Conservation (phyloP, 2,797 vertebrate species). For the Hylomyscus alleni region DNA sequence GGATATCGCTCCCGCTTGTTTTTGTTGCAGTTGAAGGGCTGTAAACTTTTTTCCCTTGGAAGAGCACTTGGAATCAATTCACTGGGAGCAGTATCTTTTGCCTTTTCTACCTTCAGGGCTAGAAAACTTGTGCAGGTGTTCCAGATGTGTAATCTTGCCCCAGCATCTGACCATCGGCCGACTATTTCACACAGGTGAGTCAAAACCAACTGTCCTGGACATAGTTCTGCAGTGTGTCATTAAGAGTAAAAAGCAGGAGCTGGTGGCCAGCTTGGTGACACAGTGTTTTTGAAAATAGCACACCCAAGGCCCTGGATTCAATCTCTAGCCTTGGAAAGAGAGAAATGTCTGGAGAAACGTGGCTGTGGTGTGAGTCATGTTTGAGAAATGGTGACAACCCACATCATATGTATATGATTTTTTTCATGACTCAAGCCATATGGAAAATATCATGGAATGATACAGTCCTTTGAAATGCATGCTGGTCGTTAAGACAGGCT, state of each 20-base stretch:
- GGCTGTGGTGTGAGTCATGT: background rate
- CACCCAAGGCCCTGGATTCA: background rate
- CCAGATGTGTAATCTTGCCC: background rate
- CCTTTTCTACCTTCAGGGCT: background rate
- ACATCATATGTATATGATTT: background rate
- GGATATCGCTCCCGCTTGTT: background rate
- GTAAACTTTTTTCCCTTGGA: background rate
- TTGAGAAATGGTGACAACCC: constrained; percentile 1
- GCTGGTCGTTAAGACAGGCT: background rate
- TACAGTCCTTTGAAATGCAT: background rate
- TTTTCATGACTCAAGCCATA: background rate
- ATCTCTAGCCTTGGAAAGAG: background rate
- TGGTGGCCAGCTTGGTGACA: background rate
- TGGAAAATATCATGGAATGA: background rate
- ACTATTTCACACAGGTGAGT: background rate
- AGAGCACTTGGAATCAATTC: background rate
- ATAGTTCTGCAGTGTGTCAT: background rate
- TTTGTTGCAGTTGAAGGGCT: background rate
- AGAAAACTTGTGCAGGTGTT: background rate
- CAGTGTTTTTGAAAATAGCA: background rate
- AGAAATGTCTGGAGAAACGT: background rate
- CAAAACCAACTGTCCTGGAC: background rate
- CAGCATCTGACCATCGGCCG: background rate
- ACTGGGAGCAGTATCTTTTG: background rate
- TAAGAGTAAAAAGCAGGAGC: background rate